Evolutionary conservation across 1,140 invertebrate genomes (phyloP), one percentile per base, ranked within the genome.

Genomic region (Pseudomyrmex pallidus): DNA sequence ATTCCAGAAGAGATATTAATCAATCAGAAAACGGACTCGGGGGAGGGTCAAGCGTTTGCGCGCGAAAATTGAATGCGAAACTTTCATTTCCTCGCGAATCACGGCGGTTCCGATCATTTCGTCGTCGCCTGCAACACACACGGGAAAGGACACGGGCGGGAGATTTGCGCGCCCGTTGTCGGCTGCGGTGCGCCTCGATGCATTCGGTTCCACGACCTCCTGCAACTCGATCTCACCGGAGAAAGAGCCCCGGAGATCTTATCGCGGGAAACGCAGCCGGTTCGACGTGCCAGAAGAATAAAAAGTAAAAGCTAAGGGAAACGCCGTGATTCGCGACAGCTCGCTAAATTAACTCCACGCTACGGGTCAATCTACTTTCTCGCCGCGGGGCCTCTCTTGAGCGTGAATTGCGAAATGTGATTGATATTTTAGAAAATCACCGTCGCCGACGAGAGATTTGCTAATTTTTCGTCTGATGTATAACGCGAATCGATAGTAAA

Each of bases 201-300:
- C 86, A 87, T 85, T 85, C 78, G 68, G 73, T 83, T 84, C 77
- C 78, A 59, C 86, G 86, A 88, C 82, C 86, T 88, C 86, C 86
- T 85, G 87, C 87, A 88, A 89, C 87, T 89, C 87, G 87, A 89
- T 89, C 87, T 88, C 64, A 80, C 64, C 62, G 68, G 87, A 77
- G 87, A 83, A 77, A 88, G 83, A 84, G 84, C 56, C 64, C 57
- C 56, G 59, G 35, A 63, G 62, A 88, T 87, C 87, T 89, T 76
- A 85, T 89, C 87, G 85, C 86, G 84, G 66, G 85, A 88, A 89
- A 89, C 74, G 87, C 84, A 88, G 87, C 86, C 86, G 87, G 87
- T 89, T 89, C 87, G 87, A 88, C 78, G 86, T 89, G 83, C 54
- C 56, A 83, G 87, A 85, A 89, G 85, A 82, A 88, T 88, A 89